A percentile compares a stretch with the other conserved stretches of the same genome.
phyloP scores from a whole-genome alignment of 2,797 vertebrate species.

The Anas georgica region DNA sequence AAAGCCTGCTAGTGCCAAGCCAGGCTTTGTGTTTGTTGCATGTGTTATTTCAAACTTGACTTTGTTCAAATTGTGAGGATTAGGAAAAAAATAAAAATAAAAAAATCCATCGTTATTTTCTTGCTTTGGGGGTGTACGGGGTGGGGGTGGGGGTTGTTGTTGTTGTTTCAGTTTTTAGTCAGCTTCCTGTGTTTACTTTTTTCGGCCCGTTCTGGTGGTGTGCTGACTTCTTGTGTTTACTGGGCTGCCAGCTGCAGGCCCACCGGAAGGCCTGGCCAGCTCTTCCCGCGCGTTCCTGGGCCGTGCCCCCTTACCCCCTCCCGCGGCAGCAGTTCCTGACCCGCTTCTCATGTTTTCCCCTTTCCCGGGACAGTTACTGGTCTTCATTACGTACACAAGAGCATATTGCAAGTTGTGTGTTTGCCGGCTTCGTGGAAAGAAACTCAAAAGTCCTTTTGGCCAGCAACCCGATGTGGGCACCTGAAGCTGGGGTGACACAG shows the following conservation, averaged over 20 bases:
- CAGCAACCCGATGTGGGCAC: background rate
- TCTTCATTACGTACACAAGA: background rate
- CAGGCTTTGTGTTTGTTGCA: background rate
- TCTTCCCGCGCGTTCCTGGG: conserved; percentile 41
- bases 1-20: background rate
- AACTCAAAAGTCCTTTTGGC: background rate
- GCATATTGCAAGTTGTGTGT: background rate
- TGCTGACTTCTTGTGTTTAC: conserved; percentile 69
- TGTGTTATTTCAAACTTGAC: background rate
- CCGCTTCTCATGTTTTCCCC: background rate
- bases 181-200: conserved; percentile 77
- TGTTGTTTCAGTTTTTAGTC: conserved; percentile 72
- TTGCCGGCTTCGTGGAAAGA: background rate
- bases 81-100: background rate
- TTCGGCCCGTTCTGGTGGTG: conserved; percentile 43
- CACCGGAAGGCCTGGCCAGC: conserved; percentile 67
- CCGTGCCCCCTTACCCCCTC: background rate
- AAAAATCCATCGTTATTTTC: conserved; percentile 34
- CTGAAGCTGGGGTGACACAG: background rate
- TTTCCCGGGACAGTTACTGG: background rate
- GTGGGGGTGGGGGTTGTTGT: background rate
- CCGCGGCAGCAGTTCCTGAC: background rate
- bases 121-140: background rate
- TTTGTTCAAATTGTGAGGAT: conserved; percentile 27
- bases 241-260: conserved; percentile 69